Base-by-base conservation (phyloP, 2,797 vertebrate genomes). In the Sebastes jordani region DNA sequence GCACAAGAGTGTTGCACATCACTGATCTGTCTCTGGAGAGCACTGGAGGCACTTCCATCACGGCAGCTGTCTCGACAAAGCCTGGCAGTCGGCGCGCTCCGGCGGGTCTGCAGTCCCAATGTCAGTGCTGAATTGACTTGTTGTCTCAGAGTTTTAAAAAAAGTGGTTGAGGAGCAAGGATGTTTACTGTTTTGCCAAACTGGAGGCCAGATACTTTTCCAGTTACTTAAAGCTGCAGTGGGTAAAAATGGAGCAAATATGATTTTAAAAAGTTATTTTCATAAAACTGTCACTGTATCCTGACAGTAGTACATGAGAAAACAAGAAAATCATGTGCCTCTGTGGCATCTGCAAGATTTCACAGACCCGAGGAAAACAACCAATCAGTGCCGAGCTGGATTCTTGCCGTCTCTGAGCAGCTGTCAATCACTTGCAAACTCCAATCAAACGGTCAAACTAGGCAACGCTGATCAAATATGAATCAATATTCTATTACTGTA, bases 41-140 rank as follows among this genome's bases (percentile, higher is more conserved):
- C 16, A 55, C 61, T 69, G 64, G 80, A 77, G 76, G 34, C 62
- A 42, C 64, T 70, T 71, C 66, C 73, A 67, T 78, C 82, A 79
- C 27, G 34, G 36, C 46, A 56, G 59, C 70, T 79, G 72, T 70
- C 54, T 62, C 4, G 13, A 58, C 22, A 30, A 70, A 55, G 34
- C 32, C 54, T 71, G 65, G 61, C 76, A 78, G 70, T 42, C 61
- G 52, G 38, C 4, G 56, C 38, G 54, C 63, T 71, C 62, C 14
- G 7, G 52, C 5, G 34, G 58, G 42, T 55, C 74, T 49, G 54
- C 34, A 71, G 52, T 76, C 72, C 46, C 77, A 49, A 14, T n/a
- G 52, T 69, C 52, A 56, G 32, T 56, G 29, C 27, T 67, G 52
- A 52, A 36, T 34, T 64, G 22, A 60, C 64, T 73, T 74, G 30